Evolutionary conservation across 2,888 invertebrate genomes (phyloP), one percentile per base, ranked within the genome.

Genomic region (Agrilus mali): DNA sequence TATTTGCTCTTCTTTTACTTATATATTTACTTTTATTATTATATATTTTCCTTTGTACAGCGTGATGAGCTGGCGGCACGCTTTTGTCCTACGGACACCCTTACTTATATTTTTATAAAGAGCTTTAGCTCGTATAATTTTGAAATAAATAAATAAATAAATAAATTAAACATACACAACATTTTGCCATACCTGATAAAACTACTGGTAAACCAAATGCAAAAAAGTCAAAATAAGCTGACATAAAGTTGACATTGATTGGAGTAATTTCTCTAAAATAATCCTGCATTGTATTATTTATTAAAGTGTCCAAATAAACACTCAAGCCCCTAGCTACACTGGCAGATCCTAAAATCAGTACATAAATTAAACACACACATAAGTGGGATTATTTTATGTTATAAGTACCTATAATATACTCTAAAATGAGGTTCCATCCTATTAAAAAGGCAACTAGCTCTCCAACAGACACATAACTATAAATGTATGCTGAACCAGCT

Each of bases 361-460:
- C 39, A 15, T 43, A 31, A 40, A 13, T 15, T 16, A 10, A 13
- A 33, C 6, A 38, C 10, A 38, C 15, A n/a, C 17, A 22, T 17
- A 43, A 12, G 33, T 33, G 15, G 34, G 4, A 36, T 8, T 16
- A 13, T 31, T 5, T n/a, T 17, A 14, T 40, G 41, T 33, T 33
- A 5, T 42, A 52, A 64, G 69, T 62, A 80, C 86, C 89, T 47
- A 90, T 86, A 22, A 86, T 80, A 65, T 90, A 89, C 65, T 90
- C 90, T 41, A 92, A 69, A 53, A 93, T 86, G 40, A 94, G 76
- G 65, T 92, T 93, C 94, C 94, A 94, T 34, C 93, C 93, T 55
- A 93, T 90, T 33, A 87, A 71, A 64, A 93, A 93, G 0, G 93
- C 93, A 43, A 87, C 77, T 57, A 93, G 82, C 69, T 94, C 93